A percentile compares a stretch with the other conserved stretches of the same genome.
Conservation (phyloP, 92 coral and sea anemone genomes). For the Phenganax stokvisi region DNA sequence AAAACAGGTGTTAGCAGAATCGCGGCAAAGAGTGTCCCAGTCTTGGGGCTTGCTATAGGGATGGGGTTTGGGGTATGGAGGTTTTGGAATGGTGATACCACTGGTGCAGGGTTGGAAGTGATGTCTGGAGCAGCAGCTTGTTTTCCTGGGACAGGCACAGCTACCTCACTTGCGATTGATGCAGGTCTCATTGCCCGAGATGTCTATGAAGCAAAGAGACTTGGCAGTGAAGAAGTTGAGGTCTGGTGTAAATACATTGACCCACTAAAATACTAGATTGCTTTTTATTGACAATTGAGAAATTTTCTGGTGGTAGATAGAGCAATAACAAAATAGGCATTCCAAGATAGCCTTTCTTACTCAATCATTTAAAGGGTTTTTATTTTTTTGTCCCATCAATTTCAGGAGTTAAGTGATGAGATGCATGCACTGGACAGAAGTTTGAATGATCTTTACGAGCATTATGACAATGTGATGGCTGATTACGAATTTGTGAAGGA, state of each 20-base stretch:
- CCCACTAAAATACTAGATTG: background rate
- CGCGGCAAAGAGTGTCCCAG: constrained; percentile 35
- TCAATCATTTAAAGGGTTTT: background rate
- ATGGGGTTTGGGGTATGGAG: constrained; percentile 45
- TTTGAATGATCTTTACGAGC: constrained; percentile 14
- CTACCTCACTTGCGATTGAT: constrained; percentile 41
- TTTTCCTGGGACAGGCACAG: constrained; percentile 44
- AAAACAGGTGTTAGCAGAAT: constrained; percentile 21
- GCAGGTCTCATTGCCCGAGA: constrained; percentile 39
- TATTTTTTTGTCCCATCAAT: background rate
- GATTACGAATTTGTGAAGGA: constrained; percentile 41
- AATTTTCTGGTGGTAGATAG: background rate
- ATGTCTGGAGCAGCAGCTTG: constrained; percentile 45
- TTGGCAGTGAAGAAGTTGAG: constrained; percentile 5
- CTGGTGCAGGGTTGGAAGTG: constrained; percentile 43
- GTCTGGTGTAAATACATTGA: constrained; percentile 2
- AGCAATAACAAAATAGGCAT: background rate
- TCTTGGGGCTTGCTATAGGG: constrained; percentile 37
- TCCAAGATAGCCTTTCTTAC: background rate
- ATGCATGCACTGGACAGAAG: constrained; percentile 16
- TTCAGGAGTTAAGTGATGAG: constrained; percentile 6
- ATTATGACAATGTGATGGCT: constrained; percentile 28
- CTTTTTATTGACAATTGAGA: background rate
- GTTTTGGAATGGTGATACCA: constrained; percentile 26
- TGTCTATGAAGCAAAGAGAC: constrained; percentile 25